Conservation (phyloP, 2,888 invertebrate species). For the Nephrotoma guestfalica region DNA sequence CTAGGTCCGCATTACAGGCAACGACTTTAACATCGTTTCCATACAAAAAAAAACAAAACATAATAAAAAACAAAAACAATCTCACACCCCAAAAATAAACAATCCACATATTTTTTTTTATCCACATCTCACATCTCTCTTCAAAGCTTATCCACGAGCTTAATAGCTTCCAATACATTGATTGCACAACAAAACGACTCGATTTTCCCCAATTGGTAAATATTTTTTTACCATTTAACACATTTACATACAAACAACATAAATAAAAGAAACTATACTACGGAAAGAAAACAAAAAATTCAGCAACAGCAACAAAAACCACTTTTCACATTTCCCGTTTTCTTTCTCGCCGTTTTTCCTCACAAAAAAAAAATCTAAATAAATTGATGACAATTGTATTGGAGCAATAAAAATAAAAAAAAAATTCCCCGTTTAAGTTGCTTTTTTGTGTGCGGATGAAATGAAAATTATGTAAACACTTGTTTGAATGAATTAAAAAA, state of each 20-base stretch:
- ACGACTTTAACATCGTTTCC: background rate
- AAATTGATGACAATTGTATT: constrained; percentile 3
- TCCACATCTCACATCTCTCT: background rate
- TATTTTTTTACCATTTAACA: background rate
- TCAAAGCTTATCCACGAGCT: background rate
- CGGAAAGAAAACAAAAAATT: background rate
- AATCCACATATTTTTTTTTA: background rate
- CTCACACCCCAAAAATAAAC: background rate
- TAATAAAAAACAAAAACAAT: background rate
- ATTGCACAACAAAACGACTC: background rate
- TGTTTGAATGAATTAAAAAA: constrained; percentile 5
- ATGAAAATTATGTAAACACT: constrained; percentile 5
- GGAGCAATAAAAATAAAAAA: background rate
- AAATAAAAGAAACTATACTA: background rate
- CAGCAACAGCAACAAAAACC: background rate
- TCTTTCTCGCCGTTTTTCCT: background rate
- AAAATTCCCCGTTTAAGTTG: background rate
- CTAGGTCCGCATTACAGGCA: background rate
- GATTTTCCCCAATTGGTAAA: background rate
- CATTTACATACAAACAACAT: background rate
- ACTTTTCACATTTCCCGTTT: background rate
- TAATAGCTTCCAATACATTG: background rate
- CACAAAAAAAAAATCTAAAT: background rate
- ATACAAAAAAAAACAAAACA: background rate
- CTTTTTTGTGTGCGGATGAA: background rate